Evolutionary conservation across 92 coral and sea anemone genomes (phyloP).

Genomic region (Siderastrea siderea): DNA sequence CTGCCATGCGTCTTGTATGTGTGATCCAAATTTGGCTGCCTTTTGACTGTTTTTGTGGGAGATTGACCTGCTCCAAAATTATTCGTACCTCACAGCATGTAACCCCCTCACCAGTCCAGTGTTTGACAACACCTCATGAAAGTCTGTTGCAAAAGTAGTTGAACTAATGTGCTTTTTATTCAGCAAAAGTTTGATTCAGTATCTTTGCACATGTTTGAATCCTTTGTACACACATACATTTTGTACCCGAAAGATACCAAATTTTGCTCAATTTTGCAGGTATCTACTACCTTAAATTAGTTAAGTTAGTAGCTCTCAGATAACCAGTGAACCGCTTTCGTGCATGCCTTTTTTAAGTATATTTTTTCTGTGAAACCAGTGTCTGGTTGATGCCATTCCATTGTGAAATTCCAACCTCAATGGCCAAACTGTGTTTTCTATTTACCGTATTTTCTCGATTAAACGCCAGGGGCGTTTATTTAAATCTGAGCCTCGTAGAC

Average conservation of each 20-base stretch:
- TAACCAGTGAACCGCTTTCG: too few species aligned
- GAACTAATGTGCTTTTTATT: constrained; percentile 5
- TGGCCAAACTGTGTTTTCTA: too few species aligned
- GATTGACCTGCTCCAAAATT: constrained; percentile 32
- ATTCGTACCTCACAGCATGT: constrained; percentile 5
- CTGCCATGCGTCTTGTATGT: constrained; percentile 4
- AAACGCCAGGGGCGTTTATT: too few species aligned
- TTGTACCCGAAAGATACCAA: background rate
- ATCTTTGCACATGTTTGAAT: background rate
- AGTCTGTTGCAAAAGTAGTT: background rate
- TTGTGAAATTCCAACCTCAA: too few species aligned
- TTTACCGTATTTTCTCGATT: too few species aligned
- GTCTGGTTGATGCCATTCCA: too few species aligned
- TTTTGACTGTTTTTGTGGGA: constrained; percentile 1
- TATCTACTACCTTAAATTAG: constrained; percentile 26
- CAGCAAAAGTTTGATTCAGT: background rate
- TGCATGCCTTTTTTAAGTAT: too few species aligned
- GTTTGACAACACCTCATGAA: background rate
- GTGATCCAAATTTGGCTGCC: constrained; percentile 4
- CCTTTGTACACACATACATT: background rate
- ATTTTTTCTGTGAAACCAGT: too few species aligned
- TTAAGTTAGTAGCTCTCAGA: too few species aligned
- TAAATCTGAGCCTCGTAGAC: too few species aligned
- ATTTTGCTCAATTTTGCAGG: constrained; percentile 25
- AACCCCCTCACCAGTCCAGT: background rate